Evolutionary conservation across 1,140 invertebrate species (phyloP).

Genomic region (Drosophila carrolli): DNA sequence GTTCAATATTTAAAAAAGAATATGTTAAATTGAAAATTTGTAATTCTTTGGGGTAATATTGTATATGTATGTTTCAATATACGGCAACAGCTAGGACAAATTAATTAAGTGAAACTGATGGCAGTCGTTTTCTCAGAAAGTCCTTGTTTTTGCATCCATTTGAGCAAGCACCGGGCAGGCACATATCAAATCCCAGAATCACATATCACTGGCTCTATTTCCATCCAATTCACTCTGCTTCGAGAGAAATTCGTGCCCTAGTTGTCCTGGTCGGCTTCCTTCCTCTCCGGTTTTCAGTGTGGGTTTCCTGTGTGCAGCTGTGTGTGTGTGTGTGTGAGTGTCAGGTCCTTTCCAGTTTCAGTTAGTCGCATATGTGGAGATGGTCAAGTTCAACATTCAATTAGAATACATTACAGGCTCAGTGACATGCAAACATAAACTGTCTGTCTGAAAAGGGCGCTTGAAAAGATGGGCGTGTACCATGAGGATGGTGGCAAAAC

Average conservation of each 20-base stretch:
- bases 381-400: conserved; percentile 81
- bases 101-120: background rate
- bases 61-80: background rate
- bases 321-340: conserved; percentile 4
- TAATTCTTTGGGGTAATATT: background rate
- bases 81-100: background rate
- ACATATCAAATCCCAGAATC: background rate
- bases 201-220: background rate
- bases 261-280: conserved; percentile 24
- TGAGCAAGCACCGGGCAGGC: background rate
- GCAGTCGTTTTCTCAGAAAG: background rate
- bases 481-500: conserved; percentile 40
- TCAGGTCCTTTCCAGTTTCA: conserved; percentile 35
- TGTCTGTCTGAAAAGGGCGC: conserved; percentile 51
- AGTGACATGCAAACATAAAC: conserved; percentile 67
- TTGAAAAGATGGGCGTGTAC: background rate
- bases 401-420: conserved; percentile 81
- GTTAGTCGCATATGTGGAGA: conserved; percentile 50
- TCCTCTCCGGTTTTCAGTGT: conserved; percentile 17
- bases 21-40: no score
- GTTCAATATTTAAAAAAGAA: no score
- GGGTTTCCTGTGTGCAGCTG: conserved; percentile 9
- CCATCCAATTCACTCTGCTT: background rate
- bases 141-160: background rate
- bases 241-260: background rate